Evolutionary conservation across 2,888 invertebrate genomes (phyloP).

Genomic region (Adelognathus sp.): DNA sequence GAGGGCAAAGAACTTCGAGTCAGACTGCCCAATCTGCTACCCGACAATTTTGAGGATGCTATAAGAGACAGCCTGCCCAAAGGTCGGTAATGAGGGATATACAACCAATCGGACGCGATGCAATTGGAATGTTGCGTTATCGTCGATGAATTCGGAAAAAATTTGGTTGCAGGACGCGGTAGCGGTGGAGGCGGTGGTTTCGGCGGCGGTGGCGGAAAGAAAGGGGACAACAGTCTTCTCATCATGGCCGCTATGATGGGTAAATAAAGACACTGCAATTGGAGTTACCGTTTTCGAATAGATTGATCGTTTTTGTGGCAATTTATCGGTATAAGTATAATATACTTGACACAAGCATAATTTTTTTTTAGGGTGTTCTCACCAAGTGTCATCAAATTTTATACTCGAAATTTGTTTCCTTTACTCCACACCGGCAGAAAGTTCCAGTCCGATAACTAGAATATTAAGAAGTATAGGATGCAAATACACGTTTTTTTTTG

Average conservation of each 20-base stretch:
- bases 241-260: conserved; percentile 89
- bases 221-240: conserved; percentile 83
- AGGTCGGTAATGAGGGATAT: conserved; percentile 80
- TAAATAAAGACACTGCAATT: conserved; percentile 42
- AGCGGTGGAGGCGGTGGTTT: conserved; percentile 83
- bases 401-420: too few species aligned
- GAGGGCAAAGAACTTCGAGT: conserved; percentile 89
- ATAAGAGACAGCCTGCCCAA: conserved; percentile 83
- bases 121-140: background rate
- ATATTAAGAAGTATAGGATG: too few species aligned
- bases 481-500: too few species aligned
- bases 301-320: too few species aligned
- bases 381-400: too few species aligned
- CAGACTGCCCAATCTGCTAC: conserved; percentile 87
- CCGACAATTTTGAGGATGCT: conserved; percentile 85
- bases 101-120: conserved; percentile 67
- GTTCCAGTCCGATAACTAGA: too few species aligned
- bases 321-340: too few species aligned
- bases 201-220: conserved; percentile 79
- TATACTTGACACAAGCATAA: background rate
- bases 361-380: too few species aligned
- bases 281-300: background rate
- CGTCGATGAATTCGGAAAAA: background rate
- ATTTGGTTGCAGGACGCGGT: conserved; percentile 45
- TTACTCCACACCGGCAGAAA: too few species aligned